Evolutionary conservation across 2,797 vertebrate species (phyloP).

Genomic region (Petrocephalus sullivani): DNA sequence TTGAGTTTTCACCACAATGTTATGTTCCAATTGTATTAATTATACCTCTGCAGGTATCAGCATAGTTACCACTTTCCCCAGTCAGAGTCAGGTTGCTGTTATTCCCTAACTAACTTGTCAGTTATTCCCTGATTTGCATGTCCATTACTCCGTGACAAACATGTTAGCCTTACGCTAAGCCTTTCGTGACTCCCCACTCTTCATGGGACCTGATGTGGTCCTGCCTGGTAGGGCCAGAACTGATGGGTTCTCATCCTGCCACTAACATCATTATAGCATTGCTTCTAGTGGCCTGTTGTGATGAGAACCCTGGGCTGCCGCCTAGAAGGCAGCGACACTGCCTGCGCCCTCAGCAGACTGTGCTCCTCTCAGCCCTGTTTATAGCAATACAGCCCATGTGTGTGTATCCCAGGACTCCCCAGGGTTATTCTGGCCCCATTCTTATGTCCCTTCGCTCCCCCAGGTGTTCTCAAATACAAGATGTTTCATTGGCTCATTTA

Average conservation of each 20-base stretch:
- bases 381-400: background rate
- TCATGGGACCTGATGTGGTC: background rate
- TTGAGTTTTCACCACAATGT: slow-evolving; percentile 31
- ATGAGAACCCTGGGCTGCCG: background rate
- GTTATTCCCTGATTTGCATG: background rate
- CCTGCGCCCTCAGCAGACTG: background rate
- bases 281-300: background rate
- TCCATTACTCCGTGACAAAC: background rate
- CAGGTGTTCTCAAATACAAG: background rate
- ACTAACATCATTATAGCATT: background rate
- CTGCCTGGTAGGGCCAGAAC: background rate
- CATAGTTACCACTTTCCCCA: background rate
- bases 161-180: background rate
- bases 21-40: background rate
- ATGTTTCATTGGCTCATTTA: background rate
- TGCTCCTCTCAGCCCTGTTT: background rate
- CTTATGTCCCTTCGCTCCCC: background rate
- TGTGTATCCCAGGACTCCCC: background rate
- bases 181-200: background rate
- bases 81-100: background rate
- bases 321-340: background rate
- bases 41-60: background rate
- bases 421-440: background rate
- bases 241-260: background rate
- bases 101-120: background rate